Conservation (phyloP, 2,113 vertebrate genomes). For the Megaceryle maxima region DNA sequence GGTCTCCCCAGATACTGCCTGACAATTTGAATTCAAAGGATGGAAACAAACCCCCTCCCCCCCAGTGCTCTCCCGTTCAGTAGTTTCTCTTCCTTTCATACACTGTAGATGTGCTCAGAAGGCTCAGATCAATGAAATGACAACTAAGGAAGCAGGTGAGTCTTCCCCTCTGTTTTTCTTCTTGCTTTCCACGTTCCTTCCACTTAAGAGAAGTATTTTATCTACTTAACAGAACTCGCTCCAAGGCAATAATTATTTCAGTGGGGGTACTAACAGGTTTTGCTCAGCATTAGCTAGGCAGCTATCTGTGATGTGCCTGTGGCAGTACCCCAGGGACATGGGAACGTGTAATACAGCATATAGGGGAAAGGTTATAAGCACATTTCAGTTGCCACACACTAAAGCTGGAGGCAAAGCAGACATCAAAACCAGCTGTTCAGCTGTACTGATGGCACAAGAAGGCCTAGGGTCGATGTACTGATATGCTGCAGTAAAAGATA, state of each 20-base stretch:
- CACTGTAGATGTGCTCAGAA: neutral
- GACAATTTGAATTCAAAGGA: neutral
- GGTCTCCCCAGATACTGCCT: neutral
- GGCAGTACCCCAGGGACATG: neutral
- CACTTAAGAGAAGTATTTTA: neutral
- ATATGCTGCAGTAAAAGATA: neutral
- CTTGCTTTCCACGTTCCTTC: neutral
- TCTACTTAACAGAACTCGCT: neutral
- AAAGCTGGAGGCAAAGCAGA: neutral
- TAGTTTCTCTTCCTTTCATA: neutral
- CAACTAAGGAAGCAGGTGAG: neutral
- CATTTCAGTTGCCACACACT: neutral
- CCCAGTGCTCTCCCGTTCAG: neutral
- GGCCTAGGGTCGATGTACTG: neutral
- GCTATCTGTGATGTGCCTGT: fast-evolving
- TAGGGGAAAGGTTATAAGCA: neutral
- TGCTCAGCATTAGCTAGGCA: neutral
- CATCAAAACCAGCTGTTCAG: neutral
- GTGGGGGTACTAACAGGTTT: neutral
- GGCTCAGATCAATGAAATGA: neutral
- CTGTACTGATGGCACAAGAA: neutral
- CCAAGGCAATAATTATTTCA: neutral
- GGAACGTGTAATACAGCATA: neutral
- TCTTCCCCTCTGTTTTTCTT: neutral
- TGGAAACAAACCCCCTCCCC: neutral